Evolutionary conservation across 2,888 invertebrate genomes (phyloP), one percentile per base, ranked within the genome.

Genomic region (Orthosia gothica): DNA sequence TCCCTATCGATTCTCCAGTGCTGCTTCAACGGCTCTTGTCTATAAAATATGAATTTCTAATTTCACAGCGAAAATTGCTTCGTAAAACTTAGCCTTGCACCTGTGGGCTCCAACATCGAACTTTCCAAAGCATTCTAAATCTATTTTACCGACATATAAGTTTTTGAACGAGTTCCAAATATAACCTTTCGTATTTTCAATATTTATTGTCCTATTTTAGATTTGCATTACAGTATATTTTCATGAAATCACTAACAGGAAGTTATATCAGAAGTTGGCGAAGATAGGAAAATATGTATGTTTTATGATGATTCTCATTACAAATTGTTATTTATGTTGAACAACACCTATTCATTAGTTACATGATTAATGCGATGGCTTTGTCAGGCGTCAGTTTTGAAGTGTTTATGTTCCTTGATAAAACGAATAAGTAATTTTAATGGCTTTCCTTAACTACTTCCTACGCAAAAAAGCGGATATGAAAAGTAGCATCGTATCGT

Each of bases 131-230:
- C 83, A 87, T 86, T 89, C 88, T 88, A 89, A 92, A 91, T 91
- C 88, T 89, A 92, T 91, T 93, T 90, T 87, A 88, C 65, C 84
- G 87, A 88, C 87, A 86, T 72, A 89, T 86, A 88, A 86, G 87
- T 86, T 91, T 91, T 93, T 92, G 92, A 93, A 91, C 89, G 86
- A 85, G 89, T 91, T 92, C 91, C 92, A 93, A 93, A 91, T 89
- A 88, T 86, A 88, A 85, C 84, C 78, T 87, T 91, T 89, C 87
- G 49, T 85, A 87, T 90, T 89, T 87, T 65, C 81, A 73, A 90
- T 92, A 90, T 92, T 91, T 93, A 92, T 90, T 89, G 87, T 88
- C 88, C 82, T 83, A 90, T 91, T 92, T 87, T 84, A 76, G 81
- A 85, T 85, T 87, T 87, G 76, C 78, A 76, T 82, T 76, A 73